A percentile compares a stretch with the other conserved stretches of the same genome.
These are phyloP conservation scores for Embiotoca jacksoni DNA, from an alignment of 2,113 vertebrate species.

Conservation along the genomic window DNA sequence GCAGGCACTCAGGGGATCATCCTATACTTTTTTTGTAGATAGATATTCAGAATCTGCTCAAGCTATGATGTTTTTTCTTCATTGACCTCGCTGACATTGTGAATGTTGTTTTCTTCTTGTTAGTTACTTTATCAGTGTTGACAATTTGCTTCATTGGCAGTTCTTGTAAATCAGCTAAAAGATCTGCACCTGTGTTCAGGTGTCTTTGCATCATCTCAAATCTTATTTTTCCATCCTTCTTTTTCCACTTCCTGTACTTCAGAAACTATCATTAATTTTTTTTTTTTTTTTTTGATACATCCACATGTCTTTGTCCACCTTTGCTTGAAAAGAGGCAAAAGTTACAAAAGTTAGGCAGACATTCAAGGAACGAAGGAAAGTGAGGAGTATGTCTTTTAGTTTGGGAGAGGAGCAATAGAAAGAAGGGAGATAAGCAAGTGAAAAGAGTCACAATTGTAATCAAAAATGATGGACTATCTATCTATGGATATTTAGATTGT, in stretches of 20 bases:
- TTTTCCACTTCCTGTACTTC: neutral
- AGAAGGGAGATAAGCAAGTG: neutral
- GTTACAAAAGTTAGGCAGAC: neutral
- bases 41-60: constrained; percentile 14
- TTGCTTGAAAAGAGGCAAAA: neutral
- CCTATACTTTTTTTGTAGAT: neutral
- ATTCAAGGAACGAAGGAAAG: neutral
- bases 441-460: neutral
- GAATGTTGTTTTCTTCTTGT: constrained; percentile 10
- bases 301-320: neutral
- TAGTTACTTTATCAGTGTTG: neutral
- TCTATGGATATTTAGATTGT: neutral
- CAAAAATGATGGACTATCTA: constrained; percentile 13
- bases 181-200: neutral
- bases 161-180: neutral
- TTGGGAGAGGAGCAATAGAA: neutral
- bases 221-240: neutral
- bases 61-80: neutral
- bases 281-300: neutral
- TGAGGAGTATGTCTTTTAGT: neutral
- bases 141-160: neutral
- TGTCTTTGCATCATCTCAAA: neutral
- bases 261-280: too few species aligned
- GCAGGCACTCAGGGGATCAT: constrained; percentile 1
- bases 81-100: neutral